A percentile compares a stretch with the other conserved stretches of the same genome.
Evolutionary conservation across 2,113 vertebrate species (phyloP).

Genomic region (Fukomys damarensis): DNA sequence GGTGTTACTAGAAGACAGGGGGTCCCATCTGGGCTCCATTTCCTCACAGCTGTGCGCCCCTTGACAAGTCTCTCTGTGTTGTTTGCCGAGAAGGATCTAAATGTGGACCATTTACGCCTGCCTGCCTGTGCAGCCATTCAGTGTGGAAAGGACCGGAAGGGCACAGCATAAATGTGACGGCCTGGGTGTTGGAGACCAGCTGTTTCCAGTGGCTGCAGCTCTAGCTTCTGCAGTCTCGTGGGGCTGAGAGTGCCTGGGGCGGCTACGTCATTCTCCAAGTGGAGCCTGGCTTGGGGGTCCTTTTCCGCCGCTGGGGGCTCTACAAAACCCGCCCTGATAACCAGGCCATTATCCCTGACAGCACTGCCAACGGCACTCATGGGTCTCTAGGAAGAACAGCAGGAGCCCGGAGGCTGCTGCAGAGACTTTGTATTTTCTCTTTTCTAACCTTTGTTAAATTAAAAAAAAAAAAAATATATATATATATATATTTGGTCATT

Average conservation of each 20-base stretch:
- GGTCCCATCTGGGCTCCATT: background rate
- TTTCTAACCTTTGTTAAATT: background rate
- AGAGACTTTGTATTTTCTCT: background rate
- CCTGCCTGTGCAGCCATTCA: background rate
- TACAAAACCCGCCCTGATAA: background rate
- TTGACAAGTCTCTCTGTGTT: background rate
- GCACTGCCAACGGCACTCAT: background rate
- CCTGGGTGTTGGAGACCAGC: background rate
- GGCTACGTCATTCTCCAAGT: background rate
- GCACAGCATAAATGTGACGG: no score
- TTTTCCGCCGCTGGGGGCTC: background rate
- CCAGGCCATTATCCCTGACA: background rate
- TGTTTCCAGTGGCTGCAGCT: background rate
- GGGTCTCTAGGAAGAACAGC: background rate
- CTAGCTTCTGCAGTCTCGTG: background rate
- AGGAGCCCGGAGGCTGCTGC: background rate
- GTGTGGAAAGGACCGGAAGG: background rate
- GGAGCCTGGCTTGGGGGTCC: background rate
- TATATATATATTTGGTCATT: no score
- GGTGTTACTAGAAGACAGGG: background rate
- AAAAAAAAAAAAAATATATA: background rate
- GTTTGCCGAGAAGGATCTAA: background rate
- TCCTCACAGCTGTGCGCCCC: background rate
- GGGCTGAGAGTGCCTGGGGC: background rate
- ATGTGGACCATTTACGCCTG: background rate